Base-by-base conservation (phyloP, 2,113 vertebrate genomes). In the Rousettus leschenaultii region DNA sequence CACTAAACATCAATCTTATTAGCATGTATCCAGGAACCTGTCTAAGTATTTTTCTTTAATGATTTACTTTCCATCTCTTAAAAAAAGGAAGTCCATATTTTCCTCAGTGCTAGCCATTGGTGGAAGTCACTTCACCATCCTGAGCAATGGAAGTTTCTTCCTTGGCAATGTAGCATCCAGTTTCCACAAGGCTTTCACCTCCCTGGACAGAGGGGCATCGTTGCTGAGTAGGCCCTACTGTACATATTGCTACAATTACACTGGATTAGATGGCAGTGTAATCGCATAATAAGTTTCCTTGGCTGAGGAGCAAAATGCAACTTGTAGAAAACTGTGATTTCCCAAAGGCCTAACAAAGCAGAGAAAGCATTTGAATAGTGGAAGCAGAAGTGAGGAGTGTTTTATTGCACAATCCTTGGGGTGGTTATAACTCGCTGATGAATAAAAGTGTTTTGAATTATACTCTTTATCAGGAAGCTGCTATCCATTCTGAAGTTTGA, bases 201-300 rank as follows among this genome's bases (percentile, higher is more conserved):
- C 0, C 2, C 8, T 40, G 35, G 63, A 24, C 5, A 4, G 11
- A 18, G 65, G n/a, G 12, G 22, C 8, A 0, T 35, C 93, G 95
- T 90, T 97, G 84, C 93, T 97, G 95, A 92, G 0, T 0, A 45
- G 73, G 10, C 33, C 35, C 8, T 9, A 48, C 95, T 95, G 73
- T 91, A 77, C 43, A 12, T 40, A 91, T 90, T 82, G 26, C 15
- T 90, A 93, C 48, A 94, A 86, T 90, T 97, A 70, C 1, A 3
- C 89, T 94, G 71, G 48, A 66, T 55, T 96, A 97, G 97, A 92
- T 53, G 51, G 16, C 51, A 95, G 8, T 18, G 11, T 65, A 97
- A 75, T 33, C 2, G n/a, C 95, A 43, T 90, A 96, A 85, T 97
- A 89, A 35, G 74, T 98, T 96, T 97, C 73, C 28, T 87, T 96